These are phyloP conservation scores for Parotia lawesii DNA, from an alignment of 2,113 vertebrate species.

Conservation along the genomic window DNA sequence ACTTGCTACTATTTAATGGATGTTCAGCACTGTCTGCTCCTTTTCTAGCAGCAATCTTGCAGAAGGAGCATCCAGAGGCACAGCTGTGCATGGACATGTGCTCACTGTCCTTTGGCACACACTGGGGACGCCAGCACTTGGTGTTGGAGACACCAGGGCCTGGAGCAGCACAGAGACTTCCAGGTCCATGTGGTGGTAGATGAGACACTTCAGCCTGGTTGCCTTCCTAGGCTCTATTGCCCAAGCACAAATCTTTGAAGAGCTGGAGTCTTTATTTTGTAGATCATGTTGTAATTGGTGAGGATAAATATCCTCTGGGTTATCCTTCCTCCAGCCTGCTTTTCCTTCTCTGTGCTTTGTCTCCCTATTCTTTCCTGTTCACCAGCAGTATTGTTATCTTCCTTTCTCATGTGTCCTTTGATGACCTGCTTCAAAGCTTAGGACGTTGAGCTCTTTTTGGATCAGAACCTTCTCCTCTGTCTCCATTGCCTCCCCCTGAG, in stretches of 20 bases:
- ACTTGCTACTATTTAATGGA: not conserved
- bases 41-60: not conserved
- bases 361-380: not conserved
- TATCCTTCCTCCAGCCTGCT: not conserved
- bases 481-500: not conserved
- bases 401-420: not conserved
- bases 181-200: not conserved
- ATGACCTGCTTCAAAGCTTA: not conserved
- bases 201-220: not conserved
- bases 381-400: not conserved
- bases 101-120: not conserved
- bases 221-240: not conserved
- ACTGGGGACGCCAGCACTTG: accelerated
- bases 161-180: not conserved
- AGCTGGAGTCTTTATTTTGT: not conserved
- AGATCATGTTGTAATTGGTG: not conserved
- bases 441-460: not conserved
- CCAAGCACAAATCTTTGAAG: not conserved
- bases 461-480: not conserved
- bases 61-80: not conserved
- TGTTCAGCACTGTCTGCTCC: not conserved
- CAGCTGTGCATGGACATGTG: not conserved
- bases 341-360: not conserved
- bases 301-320: not conserved
- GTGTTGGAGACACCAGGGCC: not conserved